phyloP scores from a whole-genome alignment of 2,113 vertebrate genomes.

The Antechinus stuartii region DNA sequence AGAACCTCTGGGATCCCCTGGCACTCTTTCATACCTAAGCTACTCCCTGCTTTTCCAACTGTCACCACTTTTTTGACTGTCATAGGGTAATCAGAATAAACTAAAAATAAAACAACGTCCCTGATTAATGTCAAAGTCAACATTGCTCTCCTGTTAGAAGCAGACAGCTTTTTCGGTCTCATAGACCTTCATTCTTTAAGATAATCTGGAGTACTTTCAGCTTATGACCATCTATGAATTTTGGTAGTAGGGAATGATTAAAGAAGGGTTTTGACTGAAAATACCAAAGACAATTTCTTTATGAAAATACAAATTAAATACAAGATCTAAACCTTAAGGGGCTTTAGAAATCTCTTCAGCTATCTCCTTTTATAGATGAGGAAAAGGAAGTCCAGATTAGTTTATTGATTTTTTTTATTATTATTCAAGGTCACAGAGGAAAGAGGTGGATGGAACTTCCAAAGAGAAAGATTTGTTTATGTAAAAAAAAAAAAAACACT shows the following conservation, averaged over 20 bases:
- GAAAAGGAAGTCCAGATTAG: neutral
- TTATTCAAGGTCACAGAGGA: neutral
- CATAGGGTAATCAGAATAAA: neutral
- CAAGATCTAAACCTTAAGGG: neutral
- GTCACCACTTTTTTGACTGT: slow-evolving; percentile 29
- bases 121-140: neutral
- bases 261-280: slow-evolving; percentile 8
- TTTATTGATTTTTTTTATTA: neutral
- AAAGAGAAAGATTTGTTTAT: neutral
- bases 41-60: neutral
- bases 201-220: neutral
- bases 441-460: neutral
- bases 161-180: rapidly evolving
- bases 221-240: neutral
- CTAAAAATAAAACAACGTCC: slow-evolving; percentile 24
- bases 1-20: slow-evolving; percentile 27
- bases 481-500: neutral
- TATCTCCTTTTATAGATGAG: neutral
- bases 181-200: neutral
- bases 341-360: neutral
- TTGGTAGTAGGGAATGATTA: neutral
- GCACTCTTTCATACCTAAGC: slow-evolving; percentile 14
- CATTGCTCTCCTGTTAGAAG: neutral
- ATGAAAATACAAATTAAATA: neutral
- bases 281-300: neutral